These are phyloP conservation scores for Xestia c-nigrum DNA, from an alignment of 2,888 invertebrate species.

Conservation along the genomic window DNA sequence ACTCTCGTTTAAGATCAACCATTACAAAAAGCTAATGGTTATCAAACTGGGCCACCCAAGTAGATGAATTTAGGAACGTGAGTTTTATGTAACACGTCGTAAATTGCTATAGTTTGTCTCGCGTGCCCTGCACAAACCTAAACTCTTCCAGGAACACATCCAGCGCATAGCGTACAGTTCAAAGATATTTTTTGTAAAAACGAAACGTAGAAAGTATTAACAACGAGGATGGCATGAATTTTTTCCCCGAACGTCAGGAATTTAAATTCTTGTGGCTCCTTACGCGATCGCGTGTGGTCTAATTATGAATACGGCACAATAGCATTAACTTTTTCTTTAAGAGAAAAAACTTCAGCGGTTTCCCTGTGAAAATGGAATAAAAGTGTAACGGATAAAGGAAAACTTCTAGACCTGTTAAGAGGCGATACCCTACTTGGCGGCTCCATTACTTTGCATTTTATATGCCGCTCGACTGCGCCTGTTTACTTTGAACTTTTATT, in stretches of 20 bases:
- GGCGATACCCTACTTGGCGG: conserved; percentile 79
- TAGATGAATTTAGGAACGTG: conserved; percentile 83
- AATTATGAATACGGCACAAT: conserved; percentile 85
- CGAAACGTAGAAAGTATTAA: conserved; percentile 86
- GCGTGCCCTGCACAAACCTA: conserved; percentile 75
- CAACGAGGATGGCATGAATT: conserved; percentile 83
- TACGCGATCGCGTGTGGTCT: conserved; percentile 89
- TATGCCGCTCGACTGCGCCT: conserved; percentile 70
- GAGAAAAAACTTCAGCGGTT: conserved; percentile 74
- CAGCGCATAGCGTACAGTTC: conserved; percentile 83
- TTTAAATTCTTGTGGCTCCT: conserved; percentile 87
- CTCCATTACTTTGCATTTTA: conserved; percentile 79
- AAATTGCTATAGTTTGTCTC: conserved; percentile 82
- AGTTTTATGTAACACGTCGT: conserved; percentile 86
- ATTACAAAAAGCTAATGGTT: conserved; percentile 87
- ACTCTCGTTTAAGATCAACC: conserved; percentile 79
- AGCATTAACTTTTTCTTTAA: conserved; percentile 73
- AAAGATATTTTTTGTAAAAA: conserved; percentile 85
- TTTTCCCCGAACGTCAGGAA: conserved; percentile 86
- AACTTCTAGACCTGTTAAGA: conserved; percentile 79
- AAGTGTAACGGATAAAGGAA: conserved; percentile 79
- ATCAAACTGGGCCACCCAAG: conserved; percentile 88
- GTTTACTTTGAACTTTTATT: conserved; percentile 73
- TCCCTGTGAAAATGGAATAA: conserved; percentile 79
- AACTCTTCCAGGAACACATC: conserved; percentile 83